Evolutionary conservation across 2,113 vertebrate species (phyloP), one percentile per base, ranked within the genome.

Genomic region (Corapipo altera): DNA sequence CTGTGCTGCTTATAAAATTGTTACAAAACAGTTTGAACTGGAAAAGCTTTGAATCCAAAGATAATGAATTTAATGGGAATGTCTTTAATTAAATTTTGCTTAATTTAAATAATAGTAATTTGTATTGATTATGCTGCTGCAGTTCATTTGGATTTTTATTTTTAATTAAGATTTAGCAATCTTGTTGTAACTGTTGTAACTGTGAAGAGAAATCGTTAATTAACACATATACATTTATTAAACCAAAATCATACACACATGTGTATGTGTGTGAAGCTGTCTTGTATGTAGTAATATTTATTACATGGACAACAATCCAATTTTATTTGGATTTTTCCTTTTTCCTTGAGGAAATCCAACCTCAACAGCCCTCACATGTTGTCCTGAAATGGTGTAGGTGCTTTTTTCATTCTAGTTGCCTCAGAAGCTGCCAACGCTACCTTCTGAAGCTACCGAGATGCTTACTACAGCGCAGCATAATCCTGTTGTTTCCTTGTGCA

Each of bases 101-200:
- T 91, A 93, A 96, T 94, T 96, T 95, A 96, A 96, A 94, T 96
- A 90, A 94, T 92, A 51, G 78, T 91, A 93, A 95, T 97, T 97
- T 89, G 66, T 96, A 95, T 96, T 97, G 96, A 96, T 97, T 97
- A 87, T 97, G 39, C 79, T 92, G 39, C 76, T 89, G 33, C 75
- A 80, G 67, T 96, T 94, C 27, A 88, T 90, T 93, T 92, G 17
- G 77, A 61, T 67, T 96, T 96, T 95, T 95, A 85, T 92, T 95
- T 97, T 93, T 96, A 97, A 93, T 97, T 97, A 95, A 74, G 55
- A 81, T 88, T 93, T 81, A 61, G 82, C 94, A 87, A 88, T 96
- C 69, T 95, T 93, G 18, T 93, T 96, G 65, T 85, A 22, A 64
- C 73, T 93, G 18, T 93, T 96, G 65, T 85, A 22, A 64, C 73